phyloP scores from a whole-genome alignment of 2,797 vertebrate genomes.

The Scolopax rusticola region DNA sequence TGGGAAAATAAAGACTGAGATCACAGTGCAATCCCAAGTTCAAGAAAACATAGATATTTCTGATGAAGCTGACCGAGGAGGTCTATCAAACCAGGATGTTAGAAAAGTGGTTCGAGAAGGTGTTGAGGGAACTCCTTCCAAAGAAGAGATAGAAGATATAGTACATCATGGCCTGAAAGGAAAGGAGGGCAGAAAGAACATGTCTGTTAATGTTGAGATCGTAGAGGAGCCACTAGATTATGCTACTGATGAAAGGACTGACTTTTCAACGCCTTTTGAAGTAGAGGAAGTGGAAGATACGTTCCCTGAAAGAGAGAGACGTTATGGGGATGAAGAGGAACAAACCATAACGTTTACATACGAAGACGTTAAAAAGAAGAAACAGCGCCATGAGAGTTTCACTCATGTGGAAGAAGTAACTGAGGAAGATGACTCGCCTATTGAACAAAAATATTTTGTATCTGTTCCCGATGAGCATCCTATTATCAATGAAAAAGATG shows the following conservation, averaged over 20 bases:
- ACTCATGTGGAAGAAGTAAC: conserved; percentile 78
- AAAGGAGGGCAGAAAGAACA: conserved; percentile 77
- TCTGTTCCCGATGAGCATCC: conserved; percentile 92
- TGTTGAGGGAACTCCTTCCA: conserved; percentile 81
- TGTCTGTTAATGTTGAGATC: conserved; percentile 90
- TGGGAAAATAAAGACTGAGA: conserved; percentile 87
- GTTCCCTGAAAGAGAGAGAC: conserved; percentile 45
- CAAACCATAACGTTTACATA: background rate
- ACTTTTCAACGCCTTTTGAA: conserved; percentile 82
- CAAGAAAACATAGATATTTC: conserved; percentile 87
- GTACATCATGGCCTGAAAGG: conserved; percentile 84
- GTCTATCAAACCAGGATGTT: conserved; percentile 81
- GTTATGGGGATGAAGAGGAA: conserved; percentile 56
- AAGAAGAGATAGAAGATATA: conserved; percentile 86
- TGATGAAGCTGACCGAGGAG: conserved; percentile 76
- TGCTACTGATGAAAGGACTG: conserved; percentile 73
- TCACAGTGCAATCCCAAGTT: conserved; percentile 88
- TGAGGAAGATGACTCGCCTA: conserved; percentile 83
- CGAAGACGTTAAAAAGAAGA: conserved; percentile 55
- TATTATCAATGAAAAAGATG: conserved; percentile 78
- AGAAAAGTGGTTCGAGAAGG: conserved; percentile 84
- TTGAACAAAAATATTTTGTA: conserved; percentile 92
- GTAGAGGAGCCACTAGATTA: conserved; percentile 87
- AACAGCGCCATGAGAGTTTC: conserved; percentile 6
- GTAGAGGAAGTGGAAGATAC: conserved; percentile 90